Base-by-base conservation (phyloP, 2,113 vertebrate species). In the Cyphomyrus discorhynchus region DNA sequence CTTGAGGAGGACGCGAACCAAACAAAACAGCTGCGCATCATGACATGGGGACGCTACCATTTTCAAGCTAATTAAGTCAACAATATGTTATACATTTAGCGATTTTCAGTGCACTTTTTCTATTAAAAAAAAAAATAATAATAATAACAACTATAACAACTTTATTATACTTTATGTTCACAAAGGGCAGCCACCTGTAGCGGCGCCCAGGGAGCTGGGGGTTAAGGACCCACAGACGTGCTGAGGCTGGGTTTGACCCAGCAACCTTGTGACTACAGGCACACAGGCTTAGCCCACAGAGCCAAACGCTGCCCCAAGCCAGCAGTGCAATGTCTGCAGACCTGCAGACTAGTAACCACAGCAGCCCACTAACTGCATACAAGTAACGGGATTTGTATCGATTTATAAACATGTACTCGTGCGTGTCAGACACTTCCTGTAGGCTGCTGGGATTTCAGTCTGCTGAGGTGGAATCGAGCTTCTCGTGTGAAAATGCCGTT, bases 1-100 rank as follows among this genome's bases (percentile, higher is more conserved):
- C 98, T 98, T 92, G 49, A 88, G 53, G 84, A 35, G 17, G 11
- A 39, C 15, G 31, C 74, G 7, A 39, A 24, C 7, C 10, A 50
- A 5, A 45, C 24, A 1, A n/a, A 5, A 84, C 31, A 45, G 56
- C 53, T 11, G 24, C 0, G 5, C 1, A 27, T 42, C 17, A 66
- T 3, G 7, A 62, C 21, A 9, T 2, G 3, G 45, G 11, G 82
- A 45, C 3, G 2, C 47, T 46, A 84, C 31, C 1, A 77, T 77
- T 39, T 39, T 39, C 5, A 74, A 74, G 31, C 27, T 11, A 27
- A 70, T 31, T 31, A 31, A 70, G 2, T 17, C 13, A 66, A 77
- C 21, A 39, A 77, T 39, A 77, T 77, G 5, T 39, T 39, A 19
- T 19, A 17, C 5, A 42, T 80, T 77, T 39, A 15, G 35, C 70